Base-by-base conservation (phyloP, 2,888 invertebrate species). In the Harpalus rufipes region DNA sequence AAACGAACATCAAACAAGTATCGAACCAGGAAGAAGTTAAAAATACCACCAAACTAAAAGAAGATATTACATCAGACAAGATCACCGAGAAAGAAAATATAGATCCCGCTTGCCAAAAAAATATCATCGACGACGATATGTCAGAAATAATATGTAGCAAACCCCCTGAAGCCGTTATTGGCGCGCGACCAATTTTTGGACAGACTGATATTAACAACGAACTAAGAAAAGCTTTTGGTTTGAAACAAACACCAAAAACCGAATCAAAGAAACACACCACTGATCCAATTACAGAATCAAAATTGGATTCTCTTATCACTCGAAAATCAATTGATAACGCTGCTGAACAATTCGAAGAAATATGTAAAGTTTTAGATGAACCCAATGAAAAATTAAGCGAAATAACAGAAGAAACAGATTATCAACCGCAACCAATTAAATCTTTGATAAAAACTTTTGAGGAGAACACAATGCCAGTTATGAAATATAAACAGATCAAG, bases 401-500 rank as follows among this genome's bases (percentile, higher is more conserved):
- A 7, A 87, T 68, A 68, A 68, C 87, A 32, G 88, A 89, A 21
- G 90, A 14, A n/a, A 14, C 90, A 56, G 89, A 91, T 85, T 91
- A 91, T 85, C 88, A 89, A 25, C 91, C 91, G 88, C 88, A 92
- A 78, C 92, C 92, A 32, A 92, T 92, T 0, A 91, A 89, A 86
- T 89, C 89, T 74, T 88, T 95, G 44, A 94, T 95, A 76, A 92
- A 92, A 86, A 93, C 92, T 87, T 95, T 94, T 87, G 94, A 95
- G 87, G 92, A 94, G 87, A 93, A 93, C n/a, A 91, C 92, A n/a
- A 90, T 92, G 89, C 93, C 93, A 0, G 88, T 91, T 5, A 90
- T 93, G 88, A 92, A 92, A 84, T 92, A 92, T 87, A 93, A 93
- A 87, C 92, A 92, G 86, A 91, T 92, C 10, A n/a, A 61, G 12